phyloP scores from a whole-genome alignment of 1,140 invertebrate genomes.

The Dendroctonus valens region DNA sequence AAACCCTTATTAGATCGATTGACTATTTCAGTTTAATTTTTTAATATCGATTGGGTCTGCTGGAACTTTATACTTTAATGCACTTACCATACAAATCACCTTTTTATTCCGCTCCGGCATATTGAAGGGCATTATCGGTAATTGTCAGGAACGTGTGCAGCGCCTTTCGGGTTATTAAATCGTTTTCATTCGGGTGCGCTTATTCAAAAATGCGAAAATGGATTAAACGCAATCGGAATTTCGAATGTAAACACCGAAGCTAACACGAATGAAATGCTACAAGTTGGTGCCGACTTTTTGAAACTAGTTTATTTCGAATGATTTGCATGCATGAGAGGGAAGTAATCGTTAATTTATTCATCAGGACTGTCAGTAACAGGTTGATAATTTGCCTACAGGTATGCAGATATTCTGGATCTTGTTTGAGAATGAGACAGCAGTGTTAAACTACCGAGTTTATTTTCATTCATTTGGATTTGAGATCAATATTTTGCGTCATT shows the following conservation, averaged over 20 bases:
- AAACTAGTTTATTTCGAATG: slow-evolving; percentile 7
- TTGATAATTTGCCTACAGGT: not conserved
- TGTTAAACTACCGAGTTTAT: no score
- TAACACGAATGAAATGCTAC: slow-evolving; percentile 1
- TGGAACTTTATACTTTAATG: no score
- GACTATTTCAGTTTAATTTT: no score
- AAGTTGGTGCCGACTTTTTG: slow-evolving; percentile 3
- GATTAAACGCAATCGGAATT: slow-evolving; percentile 10
- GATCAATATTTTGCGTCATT: no score
- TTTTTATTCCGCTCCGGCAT: slow-evolving; percentile 7
- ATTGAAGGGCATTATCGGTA: slow-evolving; percentile 14
- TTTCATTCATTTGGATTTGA: no score
- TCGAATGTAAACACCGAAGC: slow-evolving; percentile 14
- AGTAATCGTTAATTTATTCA: not conserved
- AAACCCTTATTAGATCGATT: no score
- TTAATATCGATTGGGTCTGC: no score
- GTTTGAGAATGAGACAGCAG: no score
- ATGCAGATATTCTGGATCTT: no score
- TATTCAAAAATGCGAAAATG: slow-evolving; percentile 17
- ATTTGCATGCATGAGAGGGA: not conserved
- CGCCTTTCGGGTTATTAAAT: slow-evolving; percentile 12
- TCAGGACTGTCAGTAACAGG: not conserved
- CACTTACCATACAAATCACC: slow-evolving; percentile 7
- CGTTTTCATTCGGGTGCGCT: slow-evolving; percentile 6
- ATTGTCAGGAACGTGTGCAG: slow-evolving; percentile 6